Conservation (phyloP, 2,113 vertebrate genomes). For the Dasyprocta punctata region DNA sequence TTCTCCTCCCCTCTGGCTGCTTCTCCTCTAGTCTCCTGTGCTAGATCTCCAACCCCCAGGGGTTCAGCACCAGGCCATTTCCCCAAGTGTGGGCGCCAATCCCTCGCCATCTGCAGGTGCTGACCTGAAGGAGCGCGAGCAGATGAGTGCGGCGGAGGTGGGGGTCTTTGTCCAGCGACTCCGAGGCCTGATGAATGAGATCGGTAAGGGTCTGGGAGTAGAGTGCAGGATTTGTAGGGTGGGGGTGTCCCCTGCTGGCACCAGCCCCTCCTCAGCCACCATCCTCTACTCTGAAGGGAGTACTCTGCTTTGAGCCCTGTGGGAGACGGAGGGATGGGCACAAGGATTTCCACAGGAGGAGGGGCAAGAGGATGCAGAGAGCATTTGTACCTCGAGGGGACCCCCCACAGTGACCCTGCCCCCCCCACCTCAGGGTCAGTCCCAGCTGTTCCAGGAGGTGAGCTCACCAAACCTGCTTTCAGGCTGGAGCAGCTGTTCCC, state of each 20-base stretch:
- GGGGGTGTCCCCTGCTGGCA: not conserved
- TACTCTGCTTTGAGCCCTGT: not conserved
- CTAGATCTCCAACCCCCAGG: not conserved
- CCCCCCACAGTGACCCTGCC: not conserved
- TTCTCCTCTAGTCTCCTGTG: not conserved
- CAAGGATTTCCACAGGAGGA: not conserved
- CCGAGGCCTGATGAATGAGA: constrained; percentile 94
- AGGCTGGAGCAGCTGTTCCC: not conserved
- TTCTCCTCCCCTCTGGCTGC: not conserved
- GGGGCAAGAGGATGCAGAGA: not conserved
- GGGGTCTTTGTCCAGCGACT: constrained; percentile 92
- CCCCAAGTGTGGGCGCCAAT: not conserved
- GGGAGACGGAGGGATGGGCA: not conserved
- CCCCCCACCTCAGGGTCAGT: not conserved
- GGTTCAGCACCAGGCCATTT: not conserved
- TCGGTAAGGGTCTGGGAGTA: constrained; percentile 86
- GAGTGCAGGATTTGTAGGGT: not conserved
- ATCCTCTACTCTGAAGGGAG: not conserved
- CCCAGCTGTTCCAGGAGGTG: not conserved
- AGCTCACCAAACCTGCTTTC: not conserved
- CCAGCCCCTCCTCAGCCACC: not conserved
- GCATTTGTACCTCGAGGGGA: not conserved
- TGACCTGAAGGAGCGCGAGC: constrained; percentile 95
- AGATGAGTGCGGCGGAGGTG: constrained; percentile 91
- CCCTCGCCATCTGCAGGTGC: constrained; percentile 87